Conservation (phyloP, 2,797 vertebrate species). For the Agapornis canus region DNA sequence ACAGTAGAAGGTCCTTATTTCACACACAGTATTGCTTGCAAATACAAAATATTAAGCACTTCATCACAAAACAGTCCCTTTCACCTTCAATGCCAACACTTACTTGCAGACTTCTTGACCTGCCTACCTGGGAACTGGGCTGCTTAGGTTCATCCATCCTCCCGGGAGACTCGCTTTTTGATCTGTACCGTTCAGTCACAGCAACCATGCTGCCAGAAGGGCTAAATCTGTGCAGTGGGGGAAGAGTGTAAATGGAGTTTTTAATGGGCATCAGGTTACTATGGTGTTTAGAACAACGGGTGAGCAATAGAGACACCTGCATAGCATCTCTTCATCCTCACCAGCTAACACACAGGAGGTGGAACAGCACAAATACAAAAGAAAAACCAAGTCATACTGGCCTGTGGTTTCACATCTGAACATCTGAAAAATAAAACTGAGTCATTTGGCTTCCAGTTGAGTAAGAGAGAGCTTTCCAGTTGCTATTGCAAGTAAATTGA, state of each 20-base stretch:
- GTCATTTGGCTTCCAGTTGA: not conserved
- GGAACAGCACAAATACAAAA: not conserved
- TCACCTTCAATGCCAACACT: not conserved
- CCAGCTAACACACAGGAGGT: not conserved
- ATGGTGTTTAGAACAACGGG: not conserved
- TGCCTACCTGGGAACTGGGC: conserved; percentile 89
- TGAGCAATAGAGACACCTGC: conserved; percentile 1
- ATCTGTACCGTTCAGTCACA: conserved; percentile 88
- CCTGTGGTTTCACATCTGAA: not conserved
- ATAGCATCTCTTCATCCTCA: not conserved
- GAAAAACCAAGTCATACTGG: not conserved
- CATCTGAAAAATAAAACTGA: conserved; percentile 26
- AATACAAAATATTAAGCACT: not conserved
- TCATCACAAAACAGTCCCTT: not conserved
- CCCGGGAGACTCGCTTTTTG: conserved; percentile 94
- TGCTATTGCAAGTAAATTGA: not conserved
- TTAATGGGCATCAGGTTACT: conserved; percentile 45
- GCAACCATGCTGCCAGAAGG: conserved; percentile 92
- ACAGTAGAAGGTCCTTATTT: not conserved
- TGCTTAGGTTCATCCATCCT: conserved; percentile 89
- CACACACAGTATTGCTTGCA: not conserved
- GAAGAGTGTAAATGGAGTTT: conserved; percentile 41
- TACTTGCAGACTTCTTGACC: not conserved
- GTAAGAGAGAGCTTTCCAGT: not conserved
- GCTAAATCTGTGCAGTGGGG: conserved; percentile 86